Evolutionary conservation across 2,888 invertebrate genomes (phyloP).

Genomic region (Gastrophysa polygoni): DNA sequence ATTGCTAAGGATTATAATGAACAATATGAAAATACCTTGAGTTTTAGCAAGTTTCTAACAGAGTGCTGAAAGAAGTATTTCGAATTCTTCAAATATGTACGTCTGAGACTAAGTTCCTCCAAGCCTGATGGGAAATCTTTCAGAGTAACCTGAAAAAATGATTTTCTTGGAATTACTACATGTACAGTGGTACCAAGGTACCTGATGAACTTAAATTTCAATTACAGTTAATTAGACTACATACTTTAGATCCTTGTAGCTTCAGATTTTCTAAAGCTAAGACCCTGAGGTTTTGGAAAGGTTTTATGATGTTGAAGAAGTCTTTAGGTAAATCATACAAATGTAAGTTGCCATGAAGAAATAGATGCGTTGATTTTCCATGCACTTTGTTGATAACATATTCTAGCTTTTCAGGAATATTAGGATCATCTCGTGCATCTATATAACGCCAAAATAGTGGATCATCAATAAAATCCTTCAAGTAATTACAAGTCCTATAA

Average conservation of each 20-base stretch:
- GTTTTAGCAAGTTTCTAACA: slow-evolving; percentile 37
- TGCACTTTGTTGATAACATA: slow-evolving; percentile 47
- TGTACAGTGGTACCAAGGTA: no score
- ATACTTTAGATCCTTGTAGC: slow-evolving; percentile 47
- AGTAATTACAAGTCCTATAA: slow-evolving; percentile 46
- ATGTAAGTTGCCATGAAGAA: slow-evolving; percentile 35
- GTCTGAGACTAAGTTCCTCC: slow-evolving; percentile 65
- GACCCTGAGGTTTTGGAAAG: slow-evolving; percentile 44
- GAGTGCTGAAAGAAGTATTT: slow-evolving; percentile 49
- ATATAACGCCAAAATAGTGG: slow-evolving; percentile 49
- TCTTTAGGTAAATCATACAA: slow-evolving; percentile 28
- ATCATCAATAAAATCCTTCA: slow-evolving; percentile 47
- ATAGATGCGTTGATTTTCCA: slow-evolving; percentile 41
- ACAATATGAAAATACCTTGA: slow-evolving; percentile 43
- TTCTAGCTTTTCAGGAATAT: slow-evolving; percentile 44
- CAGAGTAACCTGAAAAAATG: slow-evolving; percentile 64
- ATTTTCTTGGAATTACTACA: neutral
- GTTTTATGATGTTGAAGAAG: slow-evolving; percentile 30
- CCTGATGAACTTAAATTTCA: no score
- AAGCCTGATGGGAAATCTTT: slow-evolving; percentile 69
- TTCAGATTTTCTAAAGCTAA: slow-evolving; percentile 52
- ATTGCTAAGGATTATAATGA: no score
- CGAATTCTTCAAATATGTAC: slow-evolving; percentile 49
- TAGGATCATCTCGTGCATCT: slow-evolving; percentile 47
- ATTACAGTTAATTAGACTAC: no score